Evolutionary conservation across 2,797 vertebrate genomes (phyloP), one percentile per base, ranked within the genome.

Genomic region (Cichlasoma orientale): DNA sequence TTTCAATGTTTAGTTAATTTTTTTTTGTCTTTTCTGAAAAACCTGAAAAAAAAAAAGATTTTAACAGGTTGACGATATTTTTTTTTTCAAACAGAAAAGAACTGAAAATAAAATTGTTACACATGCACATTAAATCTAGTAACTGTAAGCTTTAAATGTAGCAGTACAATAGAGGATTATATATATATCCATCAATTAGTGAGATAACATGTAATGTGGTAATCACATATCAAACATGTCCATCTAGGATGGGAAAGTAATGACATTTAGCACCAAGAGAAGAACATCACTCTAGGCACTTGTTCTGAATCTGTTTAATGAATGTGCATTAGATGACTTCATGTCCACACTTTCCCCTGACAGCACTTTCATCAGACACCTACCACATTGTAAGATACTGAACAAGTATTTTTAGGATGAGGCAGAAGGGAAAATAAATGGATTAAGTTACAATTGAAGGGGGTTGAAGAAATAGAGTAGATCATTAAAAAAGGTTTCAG

Each of bases 301-400:
- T 81, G 89, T 86, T 78, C 86, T 88, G 90, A 88, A 93, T 92
- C 88, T 82, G 81, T 89, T 84, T 88, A 89, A 93, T 89, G 86
- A 85, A 80, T 88, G 84, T 81, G 80, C 77, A 78, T 77, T 88
- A 87, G 86, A 85, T 84, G 85, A 87, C 82, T 86, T 66, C 21
- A 69, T 58, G 29, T 88, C 77, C 84, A 70, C 76, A 72, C 74
- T 80, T 77, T 77, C 56, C 36, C 33, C 33, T 10, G 33, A 36
- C 33, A 36, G 33, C 33, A 36, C 33, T 36, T 36, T 10, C 9
- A 36, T 36, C 33, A 36, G 3, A 36, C 33, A 36, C 33, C 33
- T 9, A 36, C 33, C 33, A 36, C 33, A 36, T 36, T 36, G 9
- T 33, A 33, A 33, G 33, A 33, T 33, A 33, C 33, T 36, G 33